Base-by-base conservation (phyloP, 2,797 vertebrate species). In the Picus viridis region DNA sequence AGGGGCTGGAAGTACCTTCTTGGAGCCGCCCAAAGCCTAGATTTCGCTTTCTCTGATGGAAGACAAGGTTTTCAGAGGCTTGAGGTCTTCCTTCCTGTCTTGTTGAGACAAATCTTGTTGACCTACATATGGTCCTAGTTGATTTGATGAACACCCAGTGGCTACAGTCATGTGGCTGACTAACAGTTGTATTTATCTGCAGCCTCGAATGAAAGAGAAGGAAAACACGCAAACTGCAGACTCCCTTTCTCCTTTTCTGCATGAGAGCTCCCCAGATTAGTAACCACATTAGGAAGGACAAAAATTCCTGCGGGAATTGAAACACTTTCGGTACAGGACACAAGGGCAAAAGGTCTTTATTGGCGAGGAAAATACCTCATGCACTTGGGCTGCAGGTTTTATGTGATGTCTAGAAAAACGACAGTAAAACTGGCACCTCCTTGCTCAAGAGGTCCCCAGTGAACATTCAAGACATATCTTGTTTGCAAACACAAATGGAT, bases 401-500 rank as follows among this genome's bases (percentile, higher is more conserved):
- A 29, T 88, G 68, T 79, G 91, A 95, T 89, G 87, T 69, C 86
- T 92, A 94, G 83, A 90, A 96, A 95, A 89, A 91, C 59, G 56
- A 95, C 94, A 95, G 91, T 72, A 86, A 93, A 95, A 91, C 83
- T 94, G 93, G 93, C 95, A 96, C 93, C 93, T 96, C 86, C 93
- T 92, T 93, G 91, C 86, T 95, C 89, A 89, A 93, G 93, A 94
- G 78, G 96, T 95, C 95, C 96, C 94, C 78, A 70, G 94, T 77
- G 91, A 92, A 96, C 93, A 75, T 95, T 96, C 93, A 91, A 94
- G 93, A 95, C 94, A 95, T 88, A 95, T 95, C 96, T 96, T 96
- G 94, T 96, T 96, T 96, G 95, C 94, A 96, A 96, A 96, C 95
- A 96, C 90, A 95, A 96, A 95, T 94, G 90, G 93, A 96, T 96